Evolutionary conservation across 2,888 invertebrate species (phyloP).

Genomic region (Diadromus collaris): DNA sequence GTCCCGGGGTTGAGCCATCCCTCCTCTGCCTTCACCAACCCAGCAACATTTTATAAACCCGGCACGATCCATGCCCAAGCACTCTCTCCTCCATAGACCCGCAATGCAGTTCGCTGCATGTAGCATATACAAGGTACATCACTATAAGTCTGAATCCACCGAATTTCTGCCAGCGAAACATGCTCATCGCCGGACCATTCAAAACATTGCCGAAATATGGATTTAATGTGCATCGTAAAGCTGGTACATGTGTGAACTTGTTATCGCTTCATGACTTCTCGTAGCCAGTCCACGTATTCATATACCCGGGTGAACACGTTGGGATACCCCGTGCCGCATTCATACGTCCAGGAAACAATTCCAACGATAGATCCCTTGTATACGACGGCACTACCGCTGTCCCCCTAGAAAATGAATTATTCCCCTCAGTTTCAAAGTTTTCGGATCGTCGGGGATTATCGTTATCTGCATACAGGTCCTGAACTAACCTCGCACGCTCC

Average conservation of each 20-base stretch:
- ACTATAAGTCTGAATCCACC: not conserved
- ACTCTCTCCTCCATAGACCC: conserved; percentile 45
- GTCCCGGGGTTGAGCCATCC: conserved; percentile 56
- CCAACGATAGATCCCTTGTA: conserved; percentile 3
- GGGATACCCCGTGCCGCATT: conserved; percentile 11
- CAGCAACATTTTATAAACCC: conserved; percentile 58
- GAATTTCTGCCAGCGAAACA: not conserved
- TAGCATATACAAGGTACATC: conserved; percentile 10
- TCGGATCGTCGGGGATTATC: not conserved
- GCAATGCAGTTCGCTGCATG: conserved; percentile 62
- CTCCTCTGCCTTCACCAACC: conserved; percentile 41
- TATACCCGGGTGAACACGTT: conserved; percentile 24
- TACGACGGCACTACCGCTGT: conserved; percentile 28
- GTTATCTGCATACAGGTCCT: not conserved
- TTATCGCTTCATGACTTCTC: conserved; percentile 1
- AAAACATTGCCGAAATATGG: not conserved
- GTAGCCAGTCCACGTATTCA: conserved; percentile 18
- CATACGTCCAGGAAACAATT: conserved; percentile 22
- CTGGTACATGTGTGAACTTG: not conserved
- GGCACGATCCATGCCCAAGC: conserved; percentile 55
- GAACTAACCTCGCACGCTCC: conserved; percentile 24
- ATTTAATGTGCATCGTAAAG: not conserved
- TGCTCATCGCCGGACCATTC: not conserved
- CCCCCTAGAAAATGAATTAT: conserved; percentile 19
- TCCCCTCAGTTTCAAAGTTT: not conserved